These are phyloP conservation scores for Stenchaetothrips biformis DNA, from an alignment of 2,888 invertebrate species.

Conservation along the genomic window DNA sequence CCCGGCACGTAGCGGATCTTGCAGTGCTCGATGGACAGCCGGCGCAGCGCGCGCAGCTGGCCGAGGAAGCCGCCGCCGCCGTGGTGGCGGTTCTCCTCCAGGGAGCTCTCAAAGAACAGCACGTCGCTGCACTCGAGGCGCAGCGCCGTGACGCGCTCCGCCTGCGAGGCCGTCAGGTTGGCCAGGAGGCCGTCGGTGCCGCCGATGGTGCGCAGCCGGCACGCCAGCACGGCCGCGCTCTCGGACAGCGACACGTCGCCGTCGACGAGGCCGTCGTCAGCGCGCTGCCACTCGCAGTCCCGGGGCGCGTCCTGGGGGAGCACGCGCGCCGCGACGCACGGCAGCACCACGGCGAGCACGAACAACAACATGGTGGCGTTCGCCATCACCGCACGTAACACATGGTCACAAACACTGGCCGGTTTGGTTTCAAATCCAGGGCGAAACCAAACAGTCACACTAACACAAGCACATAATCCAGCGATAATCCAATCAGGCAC, in stretches of 20 bases:
- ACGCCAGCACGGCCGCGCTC: conserved; percentile 45
- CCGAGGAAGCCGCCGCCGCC: conserved; percentile 51
- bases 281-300: conserved; percentile 65
- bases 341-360: not conserved
- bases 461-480: not conserved
- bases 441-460: not conserved
- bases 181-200: conserved; percentile 63
- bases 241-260: conserved; percentile 52
- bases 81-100: conserved; percentile 48
- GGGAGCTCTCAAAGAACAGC: conserved; percentile 66
- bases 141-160: conserved; percentile 63
- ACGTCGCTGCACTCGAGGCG: conserved; percentile 70
- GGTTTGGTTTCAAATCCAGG: conserved; percentile 19
- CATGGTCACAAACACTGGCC: not conserved
- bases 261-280: conserved; percentile 44
- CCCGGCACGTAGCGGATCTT: conserved; percentile 70
- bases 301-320: conserved; percentile 40
- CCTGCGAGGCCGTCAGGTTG: conserved; percentile 63
- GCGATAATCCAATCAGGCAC: not conserved
- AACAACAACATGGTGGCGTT: conserved; percentile 7
- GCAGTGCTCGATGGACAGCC: conserved; percentile 68
- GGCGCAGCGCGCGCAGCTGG: conserved; percentile 59
- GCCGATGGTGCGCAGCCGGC: conserved; percentile 67
- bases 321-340: conserved; percentile 8
- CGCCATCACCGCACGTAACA: not conserved